Evolutionary conservation across 2,888 invertebrate genomes (phyloP).

Genomic region (Spilosoma lubricipeda): DNA sequence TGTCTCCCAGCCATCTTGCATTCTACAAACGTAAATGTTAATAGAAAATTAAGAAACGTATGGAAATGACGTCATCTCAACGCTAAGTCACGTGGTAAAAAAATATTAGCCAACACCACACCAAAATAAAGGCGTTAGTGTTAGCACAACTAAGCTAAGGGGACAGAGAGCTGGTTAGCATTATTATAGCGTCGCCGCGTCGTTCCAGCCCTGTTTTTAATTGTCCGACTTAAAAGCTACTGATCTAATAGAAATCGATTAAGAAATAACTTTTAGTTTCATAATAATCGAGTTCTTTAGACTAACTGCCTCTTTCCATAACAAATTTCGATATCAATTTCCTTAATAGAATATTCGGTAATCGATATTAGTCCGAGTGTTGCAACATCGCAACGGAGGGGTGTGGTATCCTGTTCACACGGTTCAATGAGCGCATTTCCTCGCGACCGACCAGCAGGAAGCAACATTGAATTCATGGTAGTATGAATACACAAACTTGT

Average conservation of each 20-base stretch:
- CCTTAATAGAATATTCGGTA: constrained; percentile 2
- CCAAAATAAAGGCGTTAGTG: no score
- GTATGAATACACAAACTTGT: constrained; percentile 29
- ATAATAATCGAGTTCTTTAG: not conserved
- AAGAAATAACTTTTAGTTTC: not conserved
- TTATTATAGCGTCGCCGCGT: not conserved
- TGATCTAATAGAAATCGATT: not conserved
- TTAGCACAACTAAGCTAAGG: no score
- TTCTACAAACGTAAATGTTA: no score
- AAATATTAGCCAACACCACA: no score
- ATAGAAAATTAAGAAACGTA: no score
- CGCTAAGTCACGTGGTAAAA: no score
- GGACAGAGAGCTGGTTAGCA: not conserved
- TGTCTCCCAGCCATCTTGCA: no score
- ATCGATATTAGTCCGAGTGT: constrained; percentile 12
- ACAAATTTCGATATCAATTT: not conserved
- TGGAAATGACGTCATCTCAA: no score
- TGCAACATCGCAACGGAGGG: constrained; percentile 20
- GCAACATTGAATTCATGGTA: constrained; percentile 29
- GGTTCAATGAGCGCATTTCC: constrained; percentile 57
- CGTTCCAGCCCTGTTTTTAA: not conserved
- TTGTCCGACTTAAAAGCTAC: not conserved
- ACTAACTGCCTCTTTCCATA: not conserved
- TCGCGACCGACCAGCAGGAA: constrained; percentile 51
- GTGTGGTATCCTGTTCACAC: constrained; percentile 31